Evolutionary conservation across 2,113 vertebrate genomes (phyloP).

Genomic region (Trichechus manatus): DNA sequence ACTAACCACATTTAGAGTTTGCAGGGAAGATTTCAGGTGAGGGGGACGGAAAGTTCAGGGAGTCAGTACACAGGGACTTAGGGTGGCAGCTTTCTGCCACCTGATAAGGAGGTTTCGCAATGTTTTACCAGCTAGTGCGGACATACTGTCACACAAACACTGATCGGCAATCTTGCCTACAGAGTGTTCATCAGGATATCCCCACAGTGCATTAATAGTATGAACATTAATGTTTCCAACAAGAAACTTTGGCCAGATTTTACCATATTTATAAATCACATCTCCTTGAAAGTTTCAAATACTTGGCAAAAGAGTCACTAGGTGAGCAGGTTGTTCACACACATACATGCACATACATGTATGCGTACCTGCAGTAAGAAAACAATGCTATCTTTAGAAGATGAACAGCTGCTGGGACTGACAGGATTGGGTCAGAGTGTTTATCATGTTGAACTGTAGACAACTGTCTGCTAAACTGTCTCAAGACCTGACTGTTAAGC

Average conservation of each 20-base stretch:
- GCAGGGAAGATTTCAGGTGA: neutral
- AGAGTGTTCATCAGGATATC: neutral
- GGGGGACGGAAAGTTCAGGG: accelerated
- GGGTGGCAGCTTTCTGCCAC: too few species aligned
- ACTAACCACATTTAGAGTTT: neutral
- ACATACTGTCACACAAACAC: neutral
- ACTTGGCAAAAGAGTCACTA: neutral
- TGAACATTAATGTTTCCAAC: neutral
- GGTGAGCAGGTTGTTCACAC: neutral
- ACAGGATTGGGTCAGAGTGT: neutral
- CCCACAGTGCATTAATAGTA: accelerated
- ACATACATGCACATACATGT: too few species aligned
- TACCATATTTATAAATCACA: neutral
- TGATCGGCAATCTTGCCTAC: neutral
- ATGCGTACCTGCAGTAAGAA: neutral
- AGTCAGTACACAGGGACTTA: accelerated
- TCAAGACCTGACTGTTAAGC: neutral
- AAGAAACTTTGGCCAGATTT: neutral
- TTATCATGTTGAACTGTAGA: neutral
- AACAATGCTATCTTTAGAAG: too few species aligned
- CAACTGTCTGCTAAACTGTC: neutral
- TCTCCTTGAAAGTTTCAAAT: neutral
- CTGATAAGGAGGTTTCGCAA: accelerated
- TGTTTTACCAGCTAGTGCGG: neutral
- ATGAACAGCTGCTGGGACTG: too few species aligned